These are phyloP conservation scores for Hylia prasina DNA, from an alignment of 2,113 vertebrate genomes.

Conservation along the genomic window DNA sequence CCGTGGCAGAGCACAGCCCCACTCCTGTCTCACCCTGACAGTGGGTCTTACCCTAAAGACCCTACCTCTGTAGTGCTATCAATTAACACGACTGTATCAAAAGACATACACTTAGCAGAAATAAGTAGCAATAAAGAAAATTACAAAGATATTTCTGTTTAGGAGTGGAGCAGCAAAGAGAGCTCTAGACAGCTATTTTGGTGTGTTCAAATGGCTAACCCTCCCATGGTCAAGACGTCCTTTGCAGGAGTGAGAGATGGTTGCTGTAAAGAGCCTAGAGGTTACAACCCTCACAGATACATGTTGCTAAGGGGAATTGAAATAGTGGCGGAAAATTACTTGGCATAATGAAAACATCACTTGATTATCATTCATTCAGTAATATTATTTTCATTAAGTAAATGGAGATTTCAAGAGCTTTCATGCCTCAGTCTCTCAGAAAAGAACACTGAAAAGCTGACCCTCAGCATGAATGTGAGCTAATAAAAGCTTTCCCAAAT, in stretches of 20 bases:
- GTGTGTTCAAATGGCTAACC: background rate
- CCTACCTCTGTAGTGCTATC: background rate
- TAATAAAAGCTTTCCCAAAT: slow-evolving; percentile 62
- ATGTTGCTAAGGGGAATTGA: slow-evolving; percentile 18
- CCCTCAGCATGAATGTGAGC: slow-evolving; percentile 25
- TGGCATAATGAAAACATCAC: slow-evolving; percentile 52
- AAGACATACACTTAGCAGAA: background rate
- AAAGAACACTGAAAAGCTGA: slow-evolving; percentile 29
- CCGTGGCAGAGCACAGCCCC: rapidly evolving
- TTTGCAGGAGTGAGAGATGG: background rate
- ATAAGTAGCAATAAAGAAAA: background rate
- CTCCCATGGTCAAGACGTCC: background rate
- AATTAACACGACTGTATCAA: background rate
- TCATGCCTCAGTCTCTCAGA: slow-evolving; percentile 33
- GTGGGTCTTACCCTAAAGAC: background rate
- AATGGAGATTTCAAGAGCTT: slow-evolving; percentile 56
- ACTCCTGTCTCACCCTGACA: background rate
- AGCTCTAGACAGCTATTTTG: background rate
- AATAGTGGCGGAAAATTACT: slow-evolving; percentile 40
- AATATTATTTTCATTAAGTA: slow-evolving; percentile 68
- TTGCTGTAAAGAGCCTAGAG: background rate
- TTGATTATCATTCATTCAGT: slow-evolving; percentile 57
- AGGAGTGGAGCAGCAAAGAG: background rate
- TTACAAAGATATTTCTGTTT: background rate
- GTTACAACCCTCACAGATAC: background rate